Evolutionary conservation across 1,140 invertebrate genomes (phyloP), one percentile per base, ranked within the genome.

Genomic region (Drosophila rhopaloa): DNA sequence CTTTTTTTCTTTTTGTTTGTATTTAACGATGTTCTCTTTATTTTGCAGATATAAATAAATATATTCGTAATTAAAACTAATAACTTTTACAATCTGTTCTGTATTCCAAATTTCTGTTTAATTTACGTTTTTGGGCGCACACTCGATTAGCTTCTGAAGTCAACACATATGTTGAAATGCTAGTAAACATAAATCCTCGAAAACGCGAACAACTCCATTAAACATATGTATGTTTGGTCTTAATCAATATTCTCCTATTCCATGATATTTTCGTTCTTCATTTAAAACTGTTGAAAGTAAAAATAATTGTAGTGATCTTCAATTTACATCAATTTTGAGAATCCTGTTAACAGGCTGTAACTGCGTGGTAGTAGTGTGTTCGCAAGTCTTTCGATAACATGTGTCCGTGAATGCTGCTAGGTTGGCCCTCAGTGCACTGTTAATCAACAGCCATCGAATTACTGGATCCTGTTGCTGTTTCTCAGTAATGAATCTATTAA

Each of bases 21-120:
- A 55, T 84, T 88, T 81, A 89, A 88, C 84, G 84, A 89, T 89
- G 67, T 82, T 89, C 68, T 89, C 80, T 88, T 89, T 88, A 88
- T 88, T 86, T 80, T 83, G 84, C 85, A 78, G 76, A 81, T 57
- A 71, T 85, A 85, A 81, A 81, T 90, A 90, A 88, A 88, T 88
- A 89, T 85, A 84, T 89, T 84, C 61, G 66, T 89, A 83, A 55
- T 84, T 88, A 88, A 57, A 89, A 81, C 84, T 88, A 84, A 89
- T 78, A 89, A 89, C 68, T 80, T 78, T 89, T 78, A 84, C 63
- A 84, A 60, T 79, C 56, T 70, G 24, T 78, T 61, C 29, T 48
- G 59, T 51, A 57, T 71, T 71, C 50, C 59, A 50, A 74, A 66
- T 13, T 71, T 53, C 50, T 70, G 35, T 48, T 70, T 63, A 35